A percentile compares a stretch with the other conserved stretches of the same genome.
These are phyloP conservation scores for Gnathonemus longibarbis DNA, from an alignment of 2,113 vertebrate species.

Conservation along the genomic window DNA sequence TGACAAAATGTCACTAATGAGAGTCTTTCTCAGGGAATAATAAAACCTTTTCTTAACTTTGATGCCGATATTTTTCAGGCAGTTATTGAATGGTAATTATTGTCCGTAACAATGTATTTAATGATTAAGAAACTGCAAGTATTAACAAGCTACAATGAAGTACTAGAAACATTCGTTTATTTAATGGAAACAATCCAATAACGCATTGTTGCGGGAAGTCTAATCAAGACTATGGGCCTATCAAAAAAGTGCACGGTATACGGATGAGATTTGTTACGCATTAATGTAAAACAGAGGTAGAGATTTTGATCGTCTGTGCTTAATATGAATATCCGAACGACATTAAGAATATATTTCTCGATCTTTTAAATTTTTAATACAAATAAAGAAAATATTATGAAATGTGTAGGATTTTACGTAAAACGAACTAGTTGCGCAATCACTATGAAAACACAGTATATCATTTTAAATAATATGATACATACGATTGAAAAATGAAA, in stretches of 20 bases:
- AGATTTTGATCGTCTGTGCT: neutral
- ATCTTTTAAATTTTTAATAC: neutral
- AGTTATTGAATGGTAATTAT: neutral
- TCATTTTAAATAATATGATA: neutral
- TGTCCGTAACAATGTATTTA: neutral
- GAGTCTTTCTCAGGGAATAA: neutral
- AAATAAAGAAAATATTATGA: neutral
- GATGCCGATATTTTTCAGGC: neutral
- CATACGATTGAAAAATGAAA: neutral
- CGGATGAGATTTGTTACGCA: neutral
- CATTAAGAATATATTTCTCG: neutral
- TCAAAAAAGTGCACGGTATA: neutral
- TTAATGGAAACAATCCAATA: neutral
- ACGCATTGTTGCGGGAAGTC: neutral
- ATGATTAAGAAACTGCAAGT: neutral
- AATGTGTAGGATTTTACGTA: neutral
- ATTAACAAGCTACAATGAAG: neutral
- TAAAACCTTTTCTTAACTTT: neutral
- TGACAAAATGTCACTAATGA: neutral
- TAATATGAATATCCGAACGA: neutral
- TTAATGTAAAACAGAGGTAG: neutral
- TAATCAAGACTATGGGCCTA: neutral
- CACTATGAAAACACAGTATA: neutral
- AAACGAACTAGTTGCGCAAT: neutral
- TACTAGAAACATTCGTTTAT: neutral